Evolutionary conservation across 1,140 invertebrate genomes (phyloP).

Genomic region (Drosophila sulfurigaster): DNA sequence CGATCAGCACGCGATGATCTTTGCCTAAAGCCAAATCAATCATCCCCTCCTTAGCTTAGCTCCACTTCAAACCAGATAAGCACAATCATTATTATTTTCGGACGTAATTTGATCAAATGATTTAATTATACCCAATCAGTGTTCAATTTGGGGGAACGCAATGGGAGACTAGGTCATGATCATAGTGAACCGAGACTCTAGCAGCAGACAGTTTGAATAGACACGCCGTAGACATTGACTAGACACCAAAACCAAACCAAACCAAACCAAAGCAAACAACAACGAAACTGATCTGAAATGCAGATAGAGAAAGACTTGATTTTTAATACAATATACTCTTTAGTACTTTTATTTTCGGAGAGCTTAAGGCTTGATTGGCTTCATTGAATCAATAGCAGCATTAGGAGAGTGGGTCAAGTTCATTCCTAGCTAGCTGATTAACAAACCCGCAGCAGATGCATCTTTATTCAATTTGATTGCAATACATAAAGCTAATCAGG

Average conservation of each 20-base stretch:
- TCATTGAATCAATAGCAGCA: not conserved
- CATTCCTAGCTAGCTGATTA: slow-evolving; percentile 1
- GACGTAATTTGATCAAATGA: slow-evolving; percentile 25
- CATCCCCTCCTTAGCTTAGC: slow-evolving; percentile 6
- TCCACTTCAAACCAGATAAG: not conserved
- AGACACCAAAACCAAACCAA: not conserved
- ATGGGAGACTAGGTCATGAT: slow-evolving; percentile 23
- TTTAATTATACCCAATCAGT: slow-evolving; percentile 18
- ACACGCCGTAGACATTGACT: not conserved
- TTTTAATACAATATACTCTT: not conserved
- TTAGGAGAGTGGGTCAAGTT: not conserved
- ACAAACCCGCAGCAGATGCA: not conserved
- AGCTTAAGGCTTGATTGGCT: not conserved
- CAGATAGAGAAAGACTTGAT: not conserved
- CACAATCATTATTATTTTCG: slow-evolving; percentile 8
- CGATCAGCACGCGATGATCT: slow-evolving; percentile 41
- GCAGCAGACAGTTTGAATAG: not conserved
- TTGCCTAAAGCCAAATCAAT: slow-evolving; percentile 40
- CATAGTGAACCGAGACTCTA: not conserved
- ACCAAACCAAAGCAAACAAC: too few relatives aligned
- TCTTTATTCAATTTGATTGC: not conserved
- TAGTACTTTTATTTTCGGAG: not conserved
- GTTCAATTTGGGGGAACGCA: slow-evolving; percentile 1
- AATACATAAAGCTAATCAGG: too few relatives aligned
- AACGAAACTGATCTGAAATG: not conserved